phyloP scores from a whole-genome alignment of 1,140 invertebrate species.

The Drosophila baimaii region DNA sequence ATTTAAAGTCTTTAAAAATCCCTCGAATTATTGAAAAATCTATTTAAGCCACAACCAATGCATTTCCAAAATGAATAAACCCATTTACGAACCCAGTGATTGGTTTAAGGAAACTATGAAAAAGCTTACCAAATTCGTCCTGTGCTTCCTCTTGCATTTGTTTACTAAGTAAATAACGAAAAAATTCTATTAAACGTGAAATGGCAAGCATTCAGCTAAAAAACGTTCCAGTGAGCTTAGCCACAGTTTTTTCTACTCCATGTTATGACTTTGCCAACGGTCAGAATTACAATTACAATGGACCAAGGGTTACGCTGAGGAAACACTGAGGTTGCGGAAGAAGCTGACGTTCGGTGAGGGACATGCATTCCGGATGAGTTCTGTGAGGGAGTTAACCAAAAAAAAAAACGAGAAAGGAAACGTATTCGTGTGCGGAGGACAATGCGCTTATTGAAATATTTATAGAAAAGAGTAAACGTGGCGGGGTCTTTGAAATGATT shows the following conservation, averaged over 20 bases:
- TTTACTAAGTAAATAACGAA: slow-evolving; percentile 50
- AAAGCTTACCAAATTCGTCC: not conserved
- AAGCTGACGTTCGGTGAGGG: slow-evolving; percentile 9
- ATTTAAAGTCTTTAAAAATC: no score
- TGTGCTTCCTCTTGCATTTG: slow-evolving; percentile 7
- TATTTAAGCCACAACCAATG: no score
- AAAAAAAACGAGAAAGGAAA: not conserved
- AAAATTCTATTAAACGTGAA: slow-evolving; percentile 71
- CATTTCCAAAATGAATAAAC: no score
- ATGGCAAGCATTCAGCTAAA: slow-evolving; percentile 39
- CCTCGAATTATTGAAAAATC: no score
- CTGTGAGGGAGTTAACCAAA: slow-evolving; percentile 27
- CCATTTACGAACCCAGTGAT: not conserved
- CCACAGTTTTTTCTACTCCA: slow-evolving; percentile 16
- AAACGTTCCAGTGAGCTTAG: slow-evolving; percentile 15
- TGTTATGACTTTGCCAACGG: slow-evolving; percentile 46
- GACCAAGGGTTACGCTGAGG: slow-evolving; percentile 11
- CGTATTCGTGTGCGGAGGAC: slow-evolving; percentile 32
- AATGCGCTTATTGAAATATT: slow-evolving; percentile 71
- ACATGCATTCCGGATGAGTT: slow-evolving; percentile 40
- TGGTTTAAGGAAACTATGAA: slow-evolving; percentile 1
- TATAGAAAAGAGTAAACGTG: slow-evolving; percentile 44
- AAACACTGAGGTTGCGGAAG: slow-evolving; percentile 7
- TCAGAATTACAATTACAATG: slow-evolving; percentile 64
- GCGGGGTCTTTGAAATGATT: slow-evolving; percentile 13